phyloP scores from a whole-genome alignment of 1,140 invertebrate species.

The Leptinotarsa undecemlineata region DNA sequence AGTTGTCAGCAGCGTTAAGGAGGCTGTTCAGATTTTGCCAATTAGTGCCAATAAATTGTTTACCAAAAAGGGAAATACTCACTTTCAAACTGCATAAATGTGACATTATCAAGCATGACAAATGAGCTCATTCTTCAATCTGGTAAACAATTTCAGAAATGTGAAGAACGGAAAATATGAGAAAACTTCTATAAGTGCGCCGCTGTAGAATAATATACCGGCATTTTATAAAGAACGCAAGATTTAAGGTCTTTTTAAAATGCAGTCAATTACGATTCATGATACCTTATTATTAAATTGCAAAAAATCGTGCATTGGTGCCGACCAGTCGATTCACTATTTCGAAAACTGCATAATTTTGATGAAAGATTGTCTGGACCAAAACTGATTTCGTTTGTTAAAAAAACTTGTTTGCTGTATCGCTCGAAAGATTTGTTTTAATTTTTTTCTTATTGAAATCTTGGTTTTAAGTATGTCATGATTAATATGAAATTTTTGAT shows the following conservation, averaged over 20 bases:
- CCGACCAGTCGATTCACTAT: conserved; percentile 22
- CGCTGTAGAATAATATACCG: conserved; percentile 7
- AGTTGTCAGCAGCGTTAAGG: too few species aligned
- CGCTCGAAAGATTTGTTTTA: conserved; percentile 35
- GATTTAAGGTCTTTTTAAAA: conserved; percentile 36
- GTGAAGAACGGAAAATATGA: too few species aligned
- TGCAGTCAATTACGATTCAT: conserved; percentile 38
- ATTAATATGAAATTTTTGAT: conserved; percentile 37
- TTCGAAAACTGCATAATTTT: not conserved
- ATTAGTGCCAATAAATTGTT: too few species aligned
- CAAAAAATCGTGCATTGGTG: conserved; percentile 37
- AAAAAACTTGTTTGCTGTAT: conserved; percentile 38
- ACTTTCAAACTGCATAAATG: too few species aligned
- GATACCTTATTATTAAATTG: conserved; percentile 42
- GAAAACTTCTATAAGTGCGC: not conserved
- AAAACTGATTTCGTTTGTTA: conserved; percentile 34
- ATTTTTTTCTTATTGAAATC: conserved; percentile 33
- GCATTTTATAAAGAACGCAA: conserved; percentile 35
- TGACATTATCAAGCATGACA: too few species aligned
- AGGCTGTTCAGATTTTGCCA: too few species aligned
- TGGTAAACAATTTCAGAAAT: too few species aligned
- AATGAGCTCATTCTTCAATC: too few species aligned
- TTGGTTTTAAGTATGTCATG: conserved; percentile 39
- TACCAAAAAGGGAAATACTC: too few species aligned
- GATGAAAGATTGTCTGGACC: conserved; percentile 18